Base-by-base conservation (phyloP, 2,888 invertebrate species). In the Parapristionchus giblindavisi region DNA sequence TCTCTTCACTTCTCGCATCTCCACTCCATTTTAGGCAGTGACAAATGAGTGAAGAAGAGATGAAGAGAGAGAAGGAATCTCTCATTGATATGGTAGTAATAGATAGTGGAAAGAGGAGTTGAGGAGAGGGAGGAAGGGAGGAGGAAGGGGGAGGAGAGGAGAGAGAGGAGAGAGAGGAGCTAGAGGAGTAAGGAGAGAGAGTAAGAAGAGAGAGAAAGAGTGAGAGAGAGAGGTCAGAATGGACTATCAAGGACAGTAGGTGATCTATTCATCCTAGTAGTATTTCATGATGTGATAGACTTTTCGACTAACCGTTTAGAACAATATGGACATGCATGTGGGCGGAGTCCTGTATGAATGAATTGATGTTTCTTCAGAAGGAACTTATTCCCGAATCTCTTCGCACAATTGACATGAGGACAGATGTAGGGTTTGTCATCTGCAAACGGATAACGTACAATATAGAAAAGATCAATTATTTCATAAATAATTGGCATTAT, bases 341-440 rank as follows among this genome's bases (percentile, higher is more conserved):
- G 88, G 40, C 86, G 78, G 24, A 85, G 82, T 27, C 88, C 88
- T 27, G 87, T 88, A 77, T 88, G 88, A 72, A 88, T 88, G 79
- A 88, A 88, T 77, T 83, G 82, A 78, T 88, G 88, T 78, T 88
- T 88, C 75, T 88, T 88, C 29, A 88, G 79, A 36, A 88, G 78
- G 73, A 88, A 88, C 70, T 88, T 88, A 83, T 88, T 88, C 51
- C 86, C 84, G 77, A 88, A 88, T 11, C 85, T 78, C 75, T 88
- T 88, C 6, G 79, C 73, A 70, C 88, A 88, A 76, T 87, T 86
- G 54, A 79, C 76, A 65, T 85, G 84, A 32, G 78, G 75, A 58
- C 88, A 88, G 6, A 79, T 77, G 78, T 83, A 86, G 29, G 85
- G 87, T 76, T 88, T 88, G 34, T 85, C 87, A 17, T 73, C 73